phyloP scores from a whole-genome alignment of 2,113 vertebrate genomes.

The Poicephalus gulielmi region DNA sequence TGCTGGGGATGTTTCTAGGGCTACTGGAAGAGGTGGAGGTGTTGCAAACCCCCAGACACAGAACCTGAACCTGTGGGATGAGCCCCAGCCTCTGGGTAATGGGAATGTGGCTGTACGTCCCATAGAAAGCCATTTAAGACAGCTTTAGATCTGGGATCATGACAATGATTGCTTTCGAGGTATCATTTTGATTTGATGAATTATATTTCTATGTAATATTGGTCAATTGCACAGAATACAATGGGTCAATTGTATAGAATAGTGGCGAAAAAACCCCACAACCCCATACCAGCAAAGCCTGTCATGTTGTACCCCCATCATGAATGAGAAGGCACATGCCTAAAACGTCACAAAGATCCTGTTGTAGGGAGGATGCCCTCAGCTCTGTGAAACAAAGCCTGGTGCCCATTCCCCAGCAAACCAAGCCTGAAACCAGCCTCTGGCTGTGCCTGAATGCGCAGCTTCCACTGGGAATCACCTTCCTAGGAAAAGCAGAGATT shows the following conservation, averaged over 20 bases:
- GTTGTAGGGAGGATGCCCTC: not conserved
- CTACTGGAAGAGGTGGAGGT: not conserved
- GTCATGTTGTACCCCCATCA: accelerated
- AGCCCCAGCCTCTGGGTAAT: not conserved
- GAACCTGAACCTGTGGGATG: accelerated
- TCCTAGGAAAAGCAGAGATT: not conserved
- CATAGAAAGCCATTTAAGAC: accelerated
- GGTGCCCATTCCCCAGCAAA: not conserved
- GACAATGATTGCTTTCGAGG: not conserved
- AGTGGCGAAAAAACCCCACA: accelerated
- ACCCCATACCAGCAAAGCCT: not conserved
- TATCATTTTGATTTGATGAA: not conserved
- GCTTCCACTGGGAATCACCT: not conserved
- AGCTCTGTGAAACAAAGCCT: not conserved
- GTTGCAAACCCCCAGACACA: not conserved
- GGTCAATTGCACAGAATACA: not conserved
- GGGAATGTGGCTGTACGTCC: accelerated
- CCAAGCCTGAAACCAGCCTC: not conserved
- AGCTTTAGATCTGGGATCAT: not conserved
- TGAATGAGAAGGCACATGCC: accelerated
- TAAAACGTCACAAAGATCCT: not conserved
- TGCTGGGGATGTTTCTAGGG: not conserved
- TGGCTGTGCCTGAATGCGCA: not conserved
- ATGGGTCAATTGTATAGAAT: not conserved
- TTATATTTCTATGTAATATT: not conserved